Evolutionary conservation across 2,797 vertebrate genomes (phyloP).

Genomic region (Propithecus perrieri): DNA sequence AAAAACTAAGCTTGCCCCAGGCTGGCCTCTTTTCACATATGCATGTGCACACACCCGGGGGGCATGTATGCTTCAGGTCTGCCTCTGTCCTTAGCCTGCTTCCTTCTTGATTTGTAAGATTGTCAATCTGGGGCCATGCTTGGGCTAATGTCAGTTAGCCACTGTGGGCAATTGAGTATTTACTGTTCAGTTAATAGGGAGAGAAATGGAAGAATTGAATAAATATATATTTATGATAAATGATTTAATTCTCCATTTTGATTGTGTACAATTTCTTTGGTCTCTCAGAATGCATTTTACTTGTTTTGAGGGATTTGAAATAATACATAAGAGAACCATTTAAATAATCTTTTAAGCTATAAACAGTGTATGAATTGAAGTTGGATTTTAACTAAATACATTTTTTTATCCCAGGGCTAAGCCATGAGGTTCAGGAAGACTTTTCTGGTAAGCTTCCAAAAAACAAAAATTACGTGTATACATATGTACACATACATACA

Average conservation of each 20-base stretch:
- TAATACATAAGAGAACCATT: neutral
- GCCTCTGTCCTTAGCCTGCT: neutral
- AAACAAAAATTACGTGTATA: neutral
- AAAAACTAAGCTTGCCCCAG: neutral
- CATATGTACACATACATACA: neutral
- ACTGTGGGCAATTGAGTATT: neutral
- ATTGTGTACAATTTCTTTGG: neutral
- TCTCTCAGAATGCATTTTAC: neutral
- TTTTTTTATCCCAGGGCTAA: slow-evolving; percentile 87
- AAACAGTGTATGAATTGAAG: slow-evolving; percentile 23
- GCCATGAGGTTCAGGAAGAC: slow-evolving; percentile 87
- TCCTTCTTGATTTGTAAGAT: neutral
- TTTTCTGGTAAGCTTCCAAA: slow-evolving; percentile 87
- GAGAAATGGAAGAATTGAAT: neutral
- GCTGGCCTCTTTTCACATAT: neutral
- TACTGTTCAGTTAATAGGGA: neutral
- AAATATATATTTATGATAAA: neutral
- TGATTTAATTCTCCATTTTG: neutral
- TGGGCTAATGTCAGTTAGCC: neutral
- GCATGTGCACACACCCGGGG: accelerated
- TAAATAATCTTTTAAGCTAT: slow-evolving; percentile 23
- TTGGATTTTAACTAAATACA: slow-evolving; percentile 40
- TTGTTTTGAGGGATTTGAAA: slow-evolving; percentile 46
- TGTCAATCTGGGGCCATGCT: neutral
- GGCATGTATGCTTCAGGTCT: accelerated